Percentiles rank a stretch among this genome's conserved stretches.
These are phyloP conservation scores for Proisotoma minuta DNA, from an alignment of 2,888 invertebrate genomes.

Conservation along the genomic window DNA sequence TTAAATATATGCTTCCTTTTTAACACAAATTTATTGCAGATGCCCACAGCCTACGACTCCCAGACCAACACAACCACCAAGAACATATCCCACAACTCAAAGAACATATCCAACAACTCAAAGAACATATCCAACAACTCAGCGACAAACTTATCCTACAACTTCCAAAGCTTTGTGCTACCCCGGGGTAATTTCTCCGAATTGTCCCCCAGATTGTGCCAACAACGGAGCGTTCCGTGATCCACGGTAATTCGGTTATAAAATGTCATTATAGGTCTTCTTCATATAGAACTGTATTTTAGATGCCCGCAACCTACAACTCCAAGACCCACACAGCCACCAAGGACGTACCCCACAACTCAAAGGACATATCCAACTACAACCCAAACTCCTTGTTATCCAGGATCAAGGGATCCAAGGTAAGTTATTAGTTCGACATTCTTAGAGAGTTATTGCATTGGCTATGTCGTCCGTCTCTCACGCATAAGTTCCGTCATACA, in stretches of 20 bases:
- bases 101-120: background rate
- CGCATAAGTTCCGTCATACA: too few species aligned
- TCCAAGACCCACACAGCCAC: background rate
- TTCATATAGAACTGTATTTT: too few species aligned
- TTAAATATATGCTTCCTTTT: too few species aligned
- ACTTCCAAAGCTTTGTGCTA: conserved; percentile 14
- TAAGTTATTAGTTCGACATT: too few species aligned
- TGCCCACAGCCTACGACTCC: too few species aligned
- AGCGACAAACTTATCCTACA: conserved; percentile 2
- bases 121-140: background rate
- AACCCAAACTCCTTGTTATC: background rate
- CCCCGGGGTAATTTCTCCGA: conserved; percentile 5
- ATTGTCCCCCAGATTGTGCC: conserved; percentile 16
- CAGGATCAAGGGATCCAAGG: conserved; percentile 9
- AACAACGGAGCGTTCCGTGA: conserved; percentile 13
- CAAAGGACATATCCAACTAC: background rate
- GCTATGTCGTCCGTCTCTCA: too few species aligned
- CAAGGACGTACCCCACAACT: background rate
- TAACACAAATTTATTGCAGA: too few species aligned
- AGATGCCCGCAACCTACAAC: conserved; percentile 17
- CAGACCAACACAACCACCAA: too few species aligned
- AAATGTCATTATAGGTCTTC: too few species aligned
- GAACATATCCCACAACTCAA: background rate
- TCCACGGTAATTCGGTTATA: too few species aligned
- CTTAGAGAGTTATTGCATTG: conserved; percentile 12